Evolutionary conservation across 1,140 invertebrate genomes (phyloP), one percentile per base, ranked within the genome.

Genomic region (Platorchestia sp.): DNA sequence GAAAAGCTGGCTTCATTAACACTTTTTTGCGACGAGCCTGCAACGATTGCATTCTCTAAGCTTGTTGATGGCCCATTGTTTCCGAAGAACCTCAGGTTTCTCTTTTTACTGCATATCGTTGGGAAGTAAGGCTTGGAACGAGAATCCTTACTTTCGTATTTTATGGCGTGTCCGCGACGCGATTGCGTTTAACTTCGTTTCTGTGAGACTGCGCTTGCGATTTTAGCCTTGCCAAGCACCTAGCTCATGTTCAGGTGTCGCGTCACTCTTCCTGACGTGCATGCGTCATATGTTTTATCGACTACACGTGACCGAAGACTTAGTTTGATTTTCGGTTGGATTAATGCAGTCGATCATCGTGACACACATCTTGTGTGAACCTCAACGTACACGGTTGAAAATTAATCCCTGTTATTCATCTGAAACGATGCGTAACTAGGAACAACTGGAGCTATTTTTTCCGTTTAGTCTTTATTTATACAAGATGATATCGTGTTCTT

Each of bases 51-150:
- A 44, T 93, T 93, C 91, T 10, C 43, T 36, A 47, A 44, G 19
- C 19, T 47, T 45, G 41, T 93, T 93, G 91, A 93, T 93, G 91
- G 91, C 36, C 91, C 91, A 93, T 93, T 93, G 91, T 93, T 93
- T 93, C 91, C 43, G 40, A 47, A 93, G 91, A 93, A 93, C 91
- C 43, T 47, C 43, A n/a, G 91, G 45, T 93, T 93, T 93, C 91
- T 93, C 91, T 93, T 93, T 93, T 93, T 93, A 93, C 91, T 93
- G 91, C 91, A 93, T 93, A 93, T 93, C 91, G 45, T 47, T 5
- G 45, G 43, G 3, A 47, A 93, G 87, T 89, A 89, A 89, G 87
- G 7, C 36, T 44, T 42, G 87, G 36, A 41, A 89, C n/a, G n/a
- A 89, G 43, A 44, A 89, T 89, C 87, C 41, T 89, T 43, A 44